Base-by-base conservation (phyloP, 2,797 vertebrate species). In the Dermochelys coriacea region DNA sequence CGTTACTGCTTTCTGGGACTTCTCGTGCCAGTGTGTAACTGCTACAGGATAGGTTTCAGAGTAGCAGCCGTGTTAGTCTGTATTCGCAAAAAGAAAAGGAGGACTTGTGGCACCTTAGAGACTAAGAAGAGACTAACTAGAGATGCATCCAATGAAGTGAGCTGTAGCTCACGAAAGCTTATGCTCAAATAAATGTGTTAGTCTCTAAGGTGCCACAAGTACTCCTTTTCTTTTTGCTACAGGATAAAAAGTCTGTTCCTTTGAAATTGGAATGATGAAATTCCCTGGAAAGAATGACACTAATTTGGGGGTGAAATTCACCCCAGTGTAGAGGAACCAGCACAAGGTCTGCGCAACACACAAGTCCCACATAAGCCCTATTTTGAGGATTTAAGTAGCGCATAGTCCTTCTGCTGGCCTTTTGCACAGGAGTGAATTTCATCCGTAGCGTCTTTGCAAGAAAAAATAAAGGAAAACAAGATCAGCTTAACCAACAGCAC, bases 281-380 rank as follows among this genome's bases (percentile, higher is more conserved):
- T 88, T 93, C 88, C 81, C 0, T 0, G 59, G 82, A 34, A 85
- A 92, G 16, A 82, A 31, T 2, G 3, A 5, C 2, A 0, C 59
- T 89, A 82, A 86, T 92, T 93, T 34, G 59, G 88, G 85, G 93
- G 78, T 94, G 93, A 92, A 89, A 93, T 82, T 93, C 2, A 1
- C 51, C 52, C 41, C 12, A 80, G 25, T 54, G 74, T 6, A 77
- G 77, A 85, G 88, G 59, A 89, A 19, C 51, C 0, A 0, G 37
- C n/a, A 29, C 74, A 45, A 75, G 37, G 71, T 75, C 12, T 75
- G 12, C 14, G 12, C 41, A 75, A 16, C 6, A 47, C 45, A 27
- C 21, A 51, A 84, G 75, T 84, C 51, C 82, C 41, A 12, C 14
- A 2, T 55, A 61, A 54, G 51, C 8, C 6, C 7, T 55, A 1